A percentile compares a stretch with the other conserved stretches of the same genome.
phyloP scores from a whole-genome alignment of 2,888 invertebrate species.

The Leptopterna dolabrata region DNA sequence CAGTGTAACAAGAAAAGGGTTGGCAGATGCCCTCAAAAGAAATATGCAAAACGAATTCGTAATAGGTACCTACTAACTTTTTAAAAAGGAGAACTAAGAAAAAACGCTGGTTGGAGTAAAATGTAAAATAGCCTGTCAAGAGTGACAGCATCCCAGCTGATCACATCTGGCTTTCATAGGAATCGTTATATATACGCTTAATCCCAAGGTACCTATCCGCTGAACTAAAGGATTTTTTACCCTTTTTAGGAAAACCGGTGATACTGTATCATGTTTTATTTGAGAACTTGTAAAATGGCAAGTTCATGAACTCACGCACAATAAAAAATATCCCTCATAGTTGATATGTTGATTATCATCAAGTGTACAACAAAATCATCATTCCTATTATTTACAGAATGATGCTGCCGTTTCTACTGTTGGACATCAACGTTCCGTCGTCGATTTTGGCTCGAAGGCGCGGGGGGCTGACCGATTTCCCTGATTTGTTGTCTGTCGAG shows the following conservation, averaged over 20 bases:
- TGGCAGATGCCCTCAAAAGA: background rate
- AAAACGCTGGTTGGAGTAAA: background rate
- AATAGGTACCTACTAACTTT: no score
- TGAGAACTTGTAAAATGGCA: no score
- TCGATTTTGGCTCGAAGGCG: slow-evolving; percentile 20
- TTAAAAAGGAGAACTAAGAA: no score
- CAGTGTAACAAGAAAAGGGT: background rate
- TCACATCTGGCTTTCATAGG: background rate
- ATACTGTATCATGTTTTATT: no score
- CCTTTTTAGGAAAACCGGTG: background rate
- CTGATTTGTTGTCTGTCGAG: background rate
- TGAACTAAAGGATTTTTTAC: background rate
- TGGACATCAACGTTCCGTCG: slow-evolving; percentile 14
- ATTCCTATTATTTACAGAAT: background rate
- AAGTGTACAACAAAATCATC: no score
- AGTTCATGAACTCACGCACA: no score
- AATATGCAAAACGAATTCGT: background rate
- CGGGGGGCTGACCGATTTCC: background rate
- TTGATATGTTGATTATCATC: no score
- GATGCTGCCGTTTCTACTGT: slow-evolving; percentile 25
- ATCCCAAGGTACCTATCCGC: background rate
- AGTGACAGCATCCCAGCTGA: background rate
- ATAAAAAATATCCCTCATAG: no score
- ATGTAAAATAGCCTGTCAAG: background rate
- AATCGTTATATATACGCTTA: background rate